phyloP scores from a whole-genome alignment of 2,888 invertebrate species.

The Dryomyza anilis region DNA sequence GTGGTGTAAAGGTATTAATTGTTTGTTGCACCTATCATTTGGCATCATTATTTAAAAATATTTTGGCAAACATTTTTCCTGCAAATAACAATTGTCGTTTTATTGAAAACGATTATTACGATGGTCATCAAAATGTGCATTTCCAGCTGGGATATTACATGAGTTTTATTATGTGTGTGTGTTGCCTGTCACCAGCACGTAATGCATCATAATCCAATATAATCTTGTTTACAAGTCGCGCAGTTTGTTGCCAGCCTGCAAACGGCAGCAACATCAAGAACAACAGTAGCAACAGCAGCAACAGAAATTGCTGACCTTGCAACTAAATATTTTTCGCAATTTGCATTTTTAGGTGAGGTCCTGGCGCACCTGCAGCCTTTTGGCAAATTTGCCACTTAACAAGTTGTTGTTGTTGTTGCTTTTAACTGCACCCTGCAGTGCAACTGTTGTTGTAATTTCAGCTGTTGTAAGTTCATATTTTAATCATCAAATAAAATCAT shows the following conservation, averaged over 20 bases:
- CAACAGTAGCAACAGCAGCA: conserved; percentile 4
- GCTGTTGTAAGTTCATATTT: conserved; percentile 1
- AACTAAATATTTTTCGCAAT: background rate
- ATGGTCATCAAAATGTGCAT: no score
- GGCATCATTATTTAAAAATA: no score
- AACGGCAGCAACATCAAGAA: background rate
- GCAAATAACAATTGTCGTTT: no score
- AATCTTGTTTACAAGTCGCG: conserved; percentile 44
- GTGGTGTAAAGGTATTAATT: no score
- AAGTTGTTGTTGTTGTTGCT: no score
- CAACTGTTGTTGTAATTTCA: background rate
- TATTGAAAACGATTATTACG: no score
- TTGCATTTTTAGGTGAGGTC: conserved; percentile 7
- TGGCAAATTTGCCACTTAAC: no score
- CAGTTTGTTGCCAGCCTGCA: conserved; percentile 33
- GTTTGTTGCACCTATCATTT: no score
- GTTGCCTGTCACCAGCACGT: conserved; percentile 17
- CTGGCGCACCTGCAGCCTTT: background rate
- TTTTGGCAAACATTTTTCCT: no score
- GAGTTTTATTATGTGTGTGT: background rate
- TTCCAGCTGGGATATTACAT: no score
- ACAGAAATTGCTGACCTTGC: background rate
- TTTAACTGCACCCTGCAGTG: conserved; percentile 9
- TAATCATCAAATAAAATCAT: background rate
- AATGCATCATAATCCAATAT: conserved; percentile 28